These are phyloP conservation scores for Conger conger DNA, from an alignment of 2,113 vertebrate genomes.

Conservation along the genomic window DNA sequence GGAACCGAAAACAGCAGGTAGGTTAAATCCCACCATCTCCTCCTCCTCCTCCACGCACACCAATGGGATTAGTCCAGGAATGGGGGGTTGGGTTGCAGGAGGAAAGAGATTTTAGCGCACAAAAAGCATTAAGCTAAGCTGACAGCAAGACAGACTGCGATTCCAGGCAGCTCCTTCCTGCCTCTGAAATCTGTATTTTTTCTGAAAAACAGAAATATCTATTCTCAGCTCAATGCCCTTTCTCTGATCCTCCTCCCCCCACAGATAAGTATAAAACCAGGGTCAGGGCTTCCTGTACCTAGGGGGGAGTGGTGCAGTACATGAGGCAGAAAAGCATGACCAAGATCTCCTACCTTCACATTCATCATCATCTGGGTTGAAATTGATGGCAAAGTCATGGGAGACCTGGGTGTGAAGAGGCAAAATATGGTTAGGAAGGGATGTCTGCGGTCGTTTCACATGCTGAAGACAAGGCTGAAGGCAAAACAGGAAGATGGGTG, in stretches of 20 bases:
- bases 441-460: not conserved
- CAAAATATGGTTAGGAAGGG: conserved; percentile 13
- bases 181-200: not conserved
- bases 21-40: no score
- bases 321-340: not conserved
- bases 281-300: no score
- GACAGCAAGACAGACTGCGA: not conserved
- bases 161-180: not conserved
- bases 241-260: no score
- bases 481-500: no score
- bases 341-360: conserved; percentile 82
- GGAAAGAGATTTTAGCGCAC: not conserved
- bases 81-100: not conserved
- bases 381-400: conserved; percentile 95
- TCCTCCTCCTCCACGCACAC: no score
- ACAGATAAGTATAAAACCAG: no score
- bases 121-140: not conserved
- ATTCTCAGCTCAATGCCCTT: no score
- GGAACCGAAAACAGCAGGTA: conserved; percentile 34
- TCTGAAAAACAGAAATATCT: not conserved
- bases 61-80: not conserved
- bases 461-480: no score
- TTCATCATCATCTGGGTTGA: conserved; percentile 89
- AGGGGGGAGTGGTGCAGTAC: not conserved
- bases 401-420: conserved; percentile 77